Conservation (phyloP, 2,113 vertebrate species). For the Solea senegalensis region DNA sequence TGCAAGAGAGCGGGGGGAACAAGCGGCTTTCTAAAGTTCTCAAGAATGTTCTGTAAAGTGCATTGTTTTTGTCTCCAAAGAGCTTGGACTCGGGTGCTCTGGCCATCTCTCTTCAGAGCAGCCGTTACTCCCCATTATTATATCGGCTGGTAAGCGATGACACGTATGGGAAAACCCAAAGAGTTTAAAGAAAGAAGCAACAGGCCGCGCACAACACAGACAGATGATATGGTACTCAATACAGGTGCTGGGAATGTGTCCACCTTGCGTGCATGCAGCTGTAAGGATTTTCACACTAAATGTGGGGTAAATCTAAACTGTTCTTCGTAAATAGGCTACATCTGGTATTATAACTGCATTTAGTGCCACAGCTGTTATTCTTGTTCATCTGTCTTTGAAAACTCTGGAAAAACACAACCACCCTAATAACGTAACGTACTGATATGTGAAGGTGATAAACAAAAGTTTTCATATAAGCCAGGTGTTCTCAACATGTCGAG, state of each 20-base stretch:
- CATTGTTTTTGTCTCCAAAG: constrained; percentile 82
- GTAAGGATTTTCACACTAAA: constrained; percentile 23
- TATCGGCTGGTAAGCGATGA: constrained; percentile 73
- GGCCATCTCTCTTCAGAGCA: constrained; percentile 67
- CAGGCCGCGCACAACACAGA: constrained; percentile 62
- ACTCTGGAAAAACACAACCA: constrained; percentile 7
- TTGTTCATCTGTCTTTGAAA: constrained; percentile 46
- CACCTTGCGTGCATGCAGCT: constrained; percentile 21
- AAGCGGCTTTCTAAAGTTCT: constrained; percentile 59
- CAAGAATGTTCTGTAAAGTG: constrained; percentile 64
- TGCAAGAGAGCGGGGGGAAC: constrained; percentile 56
- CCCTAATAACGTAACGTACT: constrained; percentile 10
- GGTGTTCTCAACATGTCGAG: constrained; percentile 5
- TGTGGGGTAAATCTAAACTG: constrained; percentile 39
- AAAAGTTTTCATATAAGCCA: constrained; percentile 18
- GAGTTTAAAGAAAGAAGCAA: constrained; percentile 56
- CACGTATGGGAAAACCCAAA: constrained; percentile 79
- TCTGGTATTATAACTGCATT: constrained; percentile 51
- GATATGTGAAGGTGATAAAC: constrained; percentile 16
- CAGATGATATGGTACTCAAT: constrained; percentile 55
- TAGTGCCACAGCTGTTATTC: constrained; percentile 38
- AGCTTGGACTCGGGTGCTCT: constrained; percentile 38
- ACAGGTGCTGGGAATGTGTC: constrained; percentile 29
- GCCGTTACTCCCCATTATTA: constrained; percentile 76
- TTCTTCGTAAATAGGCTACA: constrained; percentile 37